A percentile compares a stretch with the other conserved stretches of the same genome.
These are phyloP conservation scores for Aurelia sp. DNA, from an alignment of 30 jellyfish, hydroid and myxozoan species.

Conservation along the genomic window DNA sequence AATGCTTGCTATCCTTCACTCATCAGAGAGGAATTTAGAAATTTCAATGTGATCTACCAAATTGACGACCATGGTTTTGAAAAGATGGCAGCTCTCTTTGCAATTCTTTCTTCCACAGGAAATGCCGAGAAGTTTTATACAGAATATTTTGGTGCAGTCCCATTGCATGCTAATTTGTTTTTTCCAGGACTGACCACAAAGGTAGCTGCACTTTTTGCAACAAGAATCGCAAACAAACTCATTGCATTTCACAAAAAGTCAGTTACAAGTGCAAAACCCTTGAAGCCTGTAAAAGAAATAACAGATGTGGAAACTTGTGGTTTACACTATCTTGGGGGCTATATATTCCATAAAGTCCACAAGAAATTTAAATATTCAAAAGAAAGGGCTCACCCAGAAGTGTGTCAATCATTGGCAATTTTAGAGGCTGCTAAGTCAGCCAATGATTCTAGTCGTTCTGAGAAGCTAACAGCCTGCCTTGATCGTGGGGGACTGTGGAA, in stretches of 20 bases:
- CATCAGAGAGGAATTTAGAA: slow-evolving; percentile 16
- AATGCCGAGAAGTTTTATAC: slow-evolving; percentile 40
- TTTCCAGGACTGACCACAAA: slow-evolving; percentile 28
- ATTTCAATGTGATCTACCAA: neutral
- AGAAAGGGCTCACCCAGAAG: slow-evolving; percentile 25
- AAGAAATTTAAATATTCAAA: slow-evolving; percentile 7
- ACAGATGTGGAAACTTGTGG: slow-evolving; percentile 19
- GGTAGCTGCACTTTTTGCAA: slow-evolving; percentile 30
- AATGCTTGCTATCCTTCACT: slow-evolving; percentile 31
- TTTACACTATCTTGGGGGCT: slow-evolving; percentile 49
- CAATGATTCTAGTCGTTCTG: neutral
- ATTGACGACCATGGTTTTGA: slow-evolving; percentile 6
- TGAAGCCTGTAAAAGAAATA: slow-evolving; percentile 22
- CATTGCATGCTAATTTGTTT: slow-evolving; percentile 8
- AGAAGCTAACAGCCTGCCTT: slow-evolving; percentile 32
- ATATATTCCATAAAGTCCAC: neutral
- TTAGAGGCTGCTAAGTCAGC: slow-evolving; percentile 22
- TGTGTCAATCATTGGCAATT: slow-evolving; percentile 1
- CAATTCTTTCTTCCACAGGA: slow-evolving; percentile 28
- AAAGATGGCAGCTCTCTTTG: slow-evolving; percentile 25
- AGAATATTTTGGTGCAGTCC: slow-evolving; percentile 21
- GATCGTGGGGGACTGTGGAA: slow-evolving; percentile 46
- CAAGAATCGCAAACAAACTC: neutral
- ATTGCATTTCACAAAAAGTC: slow-evolving; percentile 1
- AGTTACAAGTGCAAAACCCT: neutral